These are phyloP conservation scores for Pantherophis alleghaniensis DNA, from an alignment of 2,797 vertebrate species.

Conservation along the genomic window DNA sequence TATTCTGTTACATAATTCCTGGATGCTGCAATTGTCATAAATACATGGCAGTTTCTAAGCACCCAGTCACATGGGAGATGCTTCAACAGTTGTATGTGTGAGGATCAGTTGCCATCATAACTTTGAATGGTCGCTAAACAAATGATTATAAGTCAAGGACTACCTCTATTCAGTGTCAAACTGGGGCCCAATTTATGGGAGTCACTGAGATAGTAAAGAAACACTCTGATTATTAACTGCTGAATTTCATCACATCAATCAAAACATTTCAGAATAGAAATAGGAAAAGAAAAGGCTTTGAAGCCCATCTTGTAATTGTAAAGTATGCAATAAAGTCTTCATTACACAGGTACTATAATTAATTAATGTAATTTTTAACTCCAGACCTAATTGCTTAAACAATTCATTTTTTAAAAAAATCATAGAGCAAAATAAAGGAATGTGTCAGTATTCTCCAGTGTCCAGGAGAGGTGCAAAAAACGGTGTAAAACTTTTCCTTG, in stretches of 20 bases:
- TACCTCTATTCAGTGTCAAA: background rate
- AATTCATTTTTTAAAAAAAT: background rate
- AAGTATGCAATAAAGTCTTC: background rate
- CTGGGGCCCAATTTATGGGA: background rate
- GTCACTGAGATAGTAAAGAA: background rate
- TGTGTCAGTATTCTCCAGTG: background rate
- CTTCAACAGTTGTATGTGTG: background rate
- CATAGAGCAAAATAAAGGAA: background rate
- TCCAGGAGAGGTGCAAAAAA: background rate
- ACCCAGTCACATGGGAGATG: background rate
- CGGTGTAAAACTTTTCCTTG: background rate
- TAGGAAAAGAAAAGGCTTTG: background rate
- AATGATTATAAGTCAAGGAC: background rate
- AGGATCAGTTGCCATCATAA: background rate
- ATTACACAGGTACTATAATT: background rate
- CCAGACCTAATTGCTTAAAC: background rate
- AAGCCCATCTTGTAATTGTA: background rate
- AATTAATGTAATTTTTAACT: background rate
- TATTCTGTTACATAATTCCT: background rate
- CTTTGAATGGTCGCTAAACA: background rate
- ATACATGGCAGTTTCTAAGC: background rate
- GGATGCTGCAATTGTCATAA: background rate
- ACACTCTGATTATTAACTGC: background rate
- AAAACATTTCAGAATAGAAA: background rate
- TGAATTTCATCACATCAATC: background rate